phyloP scores from a whole-genome alignment of 2,797 vertebrate species.

The Danionella dracula region DNA sequence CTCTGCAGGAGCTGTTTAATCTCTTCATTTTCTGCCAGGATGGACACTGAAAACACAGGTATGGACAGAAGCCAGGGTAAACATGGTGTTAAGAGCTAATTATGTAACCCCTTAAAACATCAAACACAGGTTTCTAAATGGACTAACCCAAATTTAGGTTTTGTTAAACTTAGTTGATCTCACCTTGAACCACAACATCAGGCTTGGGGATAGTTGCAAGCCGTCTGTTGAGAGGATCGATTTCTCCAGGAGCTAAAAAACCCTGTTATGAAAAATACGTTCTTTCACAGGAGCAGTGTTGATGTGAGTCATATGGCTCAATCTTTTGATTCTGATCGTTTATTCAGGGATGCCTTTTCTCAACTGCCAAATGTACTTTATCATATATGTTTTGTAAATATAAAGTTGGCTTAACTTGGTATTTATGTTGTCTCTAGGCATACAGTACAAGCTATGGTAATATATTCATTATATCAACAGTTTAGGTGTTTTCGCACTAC shows the following conservation, averaged over 20 bases:
- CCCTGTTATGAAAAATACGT: slow-evolving; percentile 66
- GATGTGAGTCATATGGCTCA: too few species aligned
- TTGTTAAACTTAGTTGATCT: background rate
- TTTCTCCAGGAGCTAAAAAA: slow-evolving; percentile 90
- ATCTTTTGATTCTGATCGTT: too few species aligned
- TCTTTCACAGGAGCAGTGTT: too few species aligned
- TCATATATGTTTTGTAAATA: too few species aligned
- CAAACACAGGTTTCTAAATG: background rate
- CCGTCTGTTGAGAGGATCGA: slow-evolving; percentile 91
- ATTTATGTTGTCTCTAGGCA: too few species aligned
- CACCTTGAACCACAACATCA: slow-evolving; percentile 94
- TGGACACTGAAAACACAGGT: slow-evolving; percentile 70
- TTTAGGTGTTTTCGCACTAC: too few species aligned
- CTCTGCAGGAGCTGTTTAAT: slow-evolving; percentile 81
- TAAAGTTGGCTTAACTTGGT: too few species aligned
- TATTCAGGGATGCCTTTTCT: too few species aligned
- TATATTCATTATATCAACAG: too few species aligned
- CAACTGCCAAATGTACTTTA: too few species aligned
- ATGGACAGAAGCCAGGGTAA: background rate
- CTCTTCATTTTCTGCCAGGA: slow-evolving; percentile 86
- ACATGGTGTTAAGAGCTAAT: background rate
- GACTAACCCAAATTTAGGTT: background rate
- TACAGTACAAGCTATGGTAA: too few species aligned
- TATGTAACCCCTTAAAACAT: slow-evolving; percentile 1
- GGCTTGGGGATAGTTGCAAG: slow-evolving; percentile 91